Percentiles rank a stretch among this genome's conserved stretches.
Evolutionary conservation across 2,888 invertebrate species (phyloP).

Genomic region (Dolichopus griseipennis): DNA sequence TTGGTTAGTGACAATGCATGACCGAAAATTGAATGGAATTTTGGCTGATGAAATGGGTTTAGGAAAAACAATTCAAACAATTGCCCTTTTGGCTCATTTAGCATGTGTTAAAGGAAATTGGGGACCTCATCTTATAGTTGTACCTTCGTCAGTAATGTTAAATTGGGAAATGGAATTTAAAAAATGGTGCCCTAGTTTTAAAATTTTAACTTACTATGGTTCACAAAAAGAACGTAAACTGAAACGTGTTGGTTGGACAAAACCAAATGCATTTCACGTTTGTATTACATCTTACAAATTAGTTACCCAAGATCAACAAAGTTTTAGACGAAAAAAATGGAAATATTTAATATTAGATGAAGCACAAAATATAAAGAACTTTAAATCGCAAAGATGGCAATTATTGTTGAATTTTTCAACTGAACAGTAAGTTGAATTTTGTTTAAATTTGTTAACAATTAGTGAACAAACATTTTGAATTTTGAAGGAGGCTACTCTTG

Average conservation of each 20-base stretch:
- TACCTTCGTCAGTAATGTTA: conserved; percentile 98
- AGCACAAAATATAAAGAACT: conserved; percentile 99
- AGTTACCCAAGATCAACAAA: conserved; percentile 96
- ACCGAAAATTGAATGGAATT: conserved; percentile 90
- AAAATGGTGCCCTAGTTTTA: conserved; percentile 99
- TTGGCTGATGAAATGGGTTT: conserved; percentile 96
- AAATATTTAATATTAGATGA: conserved; percentile 96
- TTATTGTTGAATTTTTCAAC: conserved; percentile 89
- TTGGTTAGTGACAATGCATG: conserved; percentile 94
- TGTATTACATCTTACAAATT: conserved; percentile 97
- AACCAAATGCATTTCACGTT: conserved; percentile 95
- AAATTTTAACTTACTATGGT: conserved; percentile 97
- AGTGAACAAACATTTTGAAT: conserved; percentile 21
- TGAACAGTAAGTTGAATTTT: conserved; percentile 56
- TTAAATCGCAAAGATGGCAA: conserved; percentile 98
- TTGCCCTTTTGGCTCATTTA: conserved; percentile 85
- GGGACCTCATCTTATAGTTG: conserved; percentile 98
- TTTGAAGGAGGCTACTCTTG: conserved; percentile 67
- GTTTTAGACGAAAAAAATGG: conserved; percentile 96
- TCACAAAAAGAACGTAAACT: conserved; percentile 88
- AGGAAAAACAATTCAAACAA: conserved; percentile 96
- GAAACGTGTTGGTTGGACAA: conserved; percentile 93
- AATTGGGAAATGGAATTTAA: conserved; percentile 99
- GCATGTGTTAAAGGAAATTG: conserved; percentile 83
- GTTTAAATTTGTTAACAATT: conserved; percentile 14